These are phyloP conservation scores for Clarias macrocephalus DNA, from an alignment of 2,113 vertebrate species.

Conservation along the genomic window DNA sequence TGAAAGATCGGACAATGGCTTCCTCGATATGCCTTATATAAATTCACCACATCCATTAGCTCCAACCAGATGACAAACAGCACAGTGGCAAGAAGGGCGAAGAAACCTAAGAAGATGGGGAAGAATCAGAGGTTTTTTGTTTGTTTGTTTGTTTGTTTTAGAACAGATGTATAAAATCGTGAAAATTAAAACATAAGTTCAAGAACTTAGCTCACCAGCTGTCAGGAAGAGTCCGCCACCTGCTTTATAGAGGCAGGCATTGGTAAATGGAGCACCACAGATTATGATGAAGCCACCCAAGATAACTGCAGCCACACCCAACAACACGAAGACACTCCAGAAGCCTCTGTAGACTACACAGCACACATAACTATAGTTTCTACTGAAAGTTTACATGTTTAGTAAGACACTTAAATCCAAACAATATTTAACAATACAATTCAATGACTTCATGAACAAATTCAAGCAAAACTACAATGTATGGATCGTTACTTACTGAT, in stretches of 20 bases:
- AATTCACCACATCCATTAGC: conserved; percentile 81
- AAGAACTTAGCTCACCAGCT: conserved; percentile 76
- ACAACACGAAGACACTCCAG: conserved; percentile 92
- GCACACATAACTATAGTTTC: background rate
- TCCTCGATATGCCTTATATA: conserved; percentile 72
- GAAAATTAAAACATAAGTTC: background rate
- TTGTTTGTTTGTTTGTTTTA: background rate
- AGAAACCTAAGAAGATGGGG: conserved; percentile 73
- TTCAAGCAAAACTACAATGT: background rate
- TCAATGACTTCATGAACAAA: background rate
- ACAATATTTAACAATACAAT: background rate
- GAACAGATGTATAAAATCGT: background rate
- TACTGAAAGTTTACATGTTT: background rate
- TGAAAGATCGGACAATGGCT: conserved; percentile 73
- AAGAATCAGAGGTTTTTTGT: background rate
- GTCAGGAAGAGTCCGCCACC: conserved; percentile 86
- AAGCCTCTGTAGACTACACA: conserved; percentile 92
- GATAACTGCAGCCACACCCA: conserved; percentile 81
- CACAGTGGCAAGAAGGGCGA: conserved; percentile 85
- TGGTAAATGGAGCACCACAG: conserved; percentile 92
- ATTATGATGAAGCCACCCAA: conserved; percentile 88
- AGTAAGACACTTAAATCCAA: background rate
- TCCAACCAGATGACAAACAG: conserved; percentile 94
- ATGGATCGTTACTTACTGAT: conserved; percentile 80
- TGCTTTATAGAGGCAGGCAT: conserved; percentile 86